Evolutionary conservation across 1,140 invertebrate genomes (phyloP), one percentile per base, ranked within the genome.

Genomic region (Bombus vancouverensis): DNA sequence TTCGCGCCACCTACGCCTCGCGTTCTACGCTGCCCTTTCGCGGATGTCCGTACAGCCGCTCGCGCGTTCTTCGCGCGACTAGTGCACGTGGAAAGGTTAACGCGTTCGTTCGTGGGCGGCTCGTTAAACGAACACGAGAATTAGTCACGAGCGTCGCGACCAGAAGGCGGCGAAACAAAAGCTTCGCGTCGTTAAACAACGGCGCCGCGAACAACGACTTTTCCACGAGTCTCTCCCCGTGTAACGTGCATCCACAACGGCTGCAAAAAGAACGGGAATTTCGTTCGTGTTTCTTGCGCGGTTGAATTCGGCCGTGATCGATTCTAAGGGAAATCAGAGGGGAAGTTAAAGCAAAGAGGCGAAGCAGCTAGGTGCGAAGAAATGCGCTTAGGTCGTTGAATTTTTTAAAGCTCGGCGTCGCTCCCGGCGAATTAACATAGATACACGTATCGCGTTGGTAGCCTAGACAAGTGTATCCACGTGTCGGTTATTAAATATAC

Each of bases 401-500:
- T 81, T 73, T 88, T 86, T 88, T 65, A 88, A 86, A 70, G 53
- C 82, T 66, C 28, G 65, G 47, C 73, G 65, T 13, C 57, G 32
- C 39, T 37, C 6, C 70, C 32, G 22, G 70, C 44, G 81, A 62
- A 89, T 90, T 87, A 89, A 90, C 81, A 89, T 83, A 88, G 88
- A 88, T 90, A 47, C 73, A 12, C 57, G 76, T 77, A 70, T 78
- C 62, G 65, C 59, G 73, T 62, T 73, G 81, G 86, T 85, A 79
- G 66, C 62, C 57, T 77, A 65, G 77, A 90, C 86, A 72, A 90
- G 89, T 79, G 80, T 53, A 84, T 32, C 88, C 89, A 89, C 73
- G 88, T 85, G 83, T 84, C 91, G 70, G 83, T 90, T 91, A 87
- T 92, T 91, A 92, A 92, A 92, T 92, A 92, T 91, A 92, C 91